These are phyloP conservation scores for Stictocephala bisonia DNA, from an alignment of 2,888 invertebrate species.

Conservation along the genomic window DNA sequence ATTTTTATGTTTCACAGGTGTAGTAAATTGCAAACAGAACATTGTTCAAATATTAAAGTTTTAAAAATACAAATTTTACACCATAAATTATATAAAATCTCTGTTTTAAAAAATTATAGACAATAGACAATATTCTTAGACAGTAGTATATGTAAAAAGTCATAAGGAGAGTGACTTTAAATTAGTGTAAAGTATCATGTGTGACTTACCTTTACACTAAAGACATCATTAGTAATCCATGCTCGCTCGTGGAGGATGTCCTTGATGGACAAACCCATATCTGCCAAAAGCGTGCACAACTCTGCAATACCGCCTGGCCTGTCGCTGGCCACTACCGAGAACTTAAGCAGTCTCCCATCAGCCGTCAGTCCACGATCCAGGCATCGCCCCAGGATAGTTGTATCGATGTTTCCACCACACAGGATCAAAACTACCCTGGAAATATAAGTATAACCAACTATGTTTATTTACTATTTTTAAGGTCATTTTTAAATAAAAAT, in stretches of 20 bases:
- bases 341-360: slow-evolving; percentile 81
- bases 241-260: slow-evolving; percentile 97
- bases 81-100: too few relatives aligned
- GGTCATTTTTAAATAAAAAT: too few relatives aligned
- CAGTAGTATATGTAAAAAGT: background rate
- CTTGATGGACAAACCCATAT: slow-evolving; percentile 89
- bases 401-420: slow-evolving; percentile 93
- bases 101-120: too few relatives aligned
- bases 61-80: too few relatives aligned
- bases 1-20: too few relatives aligned
- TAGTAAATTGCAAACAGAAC: too few relatives aligned
- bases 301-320: slow-evolving; percentile 90
- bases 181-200: too few relatives aligned
- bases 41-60: too few relatives aligned
- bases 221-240: slow-evolving; percentile 92
- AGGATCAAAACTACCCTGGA: slow-evolving; percentile 84
- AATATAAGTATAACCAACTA: too few relatives aligned
- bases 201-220: slow-evolving; percentile 73
- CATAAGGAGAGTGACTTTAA: background rate
- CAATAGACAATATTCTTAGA: too few relatives aligned
- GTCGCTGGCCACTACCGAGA: slow-evolving; percentile 84
- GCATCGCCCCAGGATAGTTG: slow-evolving; percentile 90
- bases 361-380: slow-evolving; percentile 89
- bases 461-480: too few relatives aligned
- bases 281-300: slow-evolving; percentile 79